Evolutionary conservation across 2,113 vertebrate species (phyloP), one percentile per base, ranked within the genome.

Genomic region (Butastur rufipennis): DNA sequence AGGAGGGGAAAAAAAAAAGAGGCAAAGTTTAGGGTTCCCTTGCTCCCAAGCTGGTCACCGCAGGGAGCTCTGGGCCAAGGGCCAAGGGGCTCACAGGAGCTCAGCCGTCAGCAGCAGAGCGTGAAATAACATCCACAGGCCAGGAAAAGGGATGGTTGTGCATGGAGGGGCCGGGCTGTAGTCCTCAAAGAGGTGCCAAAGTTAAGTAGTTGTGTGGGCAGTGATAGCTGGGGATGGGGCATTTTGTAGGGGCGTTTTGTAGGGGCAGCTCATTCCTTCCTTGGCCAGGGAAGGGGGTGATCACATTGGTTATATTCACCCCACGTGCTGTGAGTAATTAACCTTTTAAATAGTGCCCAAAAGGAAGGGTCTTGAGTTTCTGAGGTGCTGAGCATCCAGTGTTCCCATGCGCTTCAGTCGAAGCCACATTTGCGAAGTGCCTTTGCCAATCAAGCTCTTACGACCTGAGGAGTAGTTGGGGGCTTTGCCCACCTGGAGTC

Each of bases 391-490:
- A 43, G 18, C 3, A 38, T 17, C 23, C 55, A 45, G 34, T 23
- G 58, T 21, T 93, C 52, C 16, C 65, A 50, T 2, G 2, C 0
- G 0, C 42, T 81, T 43, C 50, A 40, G 36, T 11, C 0, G 1
- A 66, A 48, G 73, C 65, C 65, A 25, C 2, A 0, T 65, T 47
- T 29, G 58, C n/a, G 29, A 38, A 62, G 38, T 52, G 53, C 71
- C 81, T 87, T 84, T 87, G 61, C 36, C 40, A 50, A 32, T 20
- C 23, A 16, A 61, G 31, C 65, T 75, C 61, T 66, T 71, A 16
- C 25, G 70, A 16, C 56, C 40, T 6, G 48, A n/a, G 47, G 38
- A 72, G 36, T 2, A 11, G 20, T 18, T 29, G 13, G 38, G 38
- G 67, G 19, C 56, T 80, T 42, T 82, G 45, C 36, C 36, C 31